These are phyloP conservation scores for Gambusia yucatana DNA, from an alignment of 2,797 vertebrate species.

Conservation along the genomic window DNA sequence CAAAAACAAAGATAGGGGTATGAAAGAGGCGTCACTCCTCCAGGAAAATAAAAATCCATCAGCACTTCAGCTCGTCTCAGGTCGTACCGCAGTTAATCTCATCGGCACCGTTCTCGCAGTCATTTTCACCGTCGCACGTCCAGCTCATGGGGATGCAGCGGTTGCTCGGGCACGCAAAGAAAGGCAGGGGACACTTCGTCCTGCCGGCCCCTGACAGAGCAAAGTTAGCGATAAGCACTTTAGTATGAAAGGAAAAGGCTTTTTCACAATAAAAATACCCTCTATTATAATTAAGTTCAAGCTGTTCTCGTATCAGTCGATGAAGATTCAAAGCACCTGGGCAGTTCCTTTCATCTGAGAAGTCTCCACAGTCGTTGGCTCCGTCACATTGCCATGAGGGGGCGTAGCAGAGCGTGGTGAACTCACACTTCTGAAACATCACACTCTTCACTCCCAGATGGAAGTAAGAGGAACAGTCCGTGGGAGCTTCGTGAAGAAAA, in stretches of 20 bases:
- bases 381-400: constrained; percentile 93
- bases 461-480: constrained; percentile 93
- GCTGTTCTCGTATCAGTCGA: not conserved
- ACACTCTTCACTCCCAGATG: constrained; percentile 92
- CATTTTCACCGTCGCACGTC: constrained; percentile 96
- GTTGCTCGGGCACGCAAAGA: constrained; percentile 93
- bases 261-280: no score
- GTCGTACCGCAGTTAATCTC: constrained; percentile 90
- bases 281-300: no score
- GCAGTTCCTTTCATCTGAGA: constrained; percentile 92
- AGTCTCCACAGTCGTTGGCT: constrained; percentile 96
- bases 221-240: constrained; percentile 10
- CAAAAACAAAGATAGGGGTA: constrained; percentile 32
- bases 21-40: constrained; percentile 7
- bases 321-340: constrained; percentile 73
- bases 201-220: constrained; percentile 82
- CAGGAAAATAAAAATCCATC: not conserved
- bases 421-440: constrained; percentile 93
- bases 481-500: constrained; percentile 81
- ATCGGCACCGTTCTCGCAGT: constrained; percentile 95
- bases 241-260: no score
- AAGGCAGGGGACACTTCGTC: constrained; percentile 84
- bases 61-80: not conserved
- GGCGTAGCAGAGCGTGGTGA: constrained; percentile 92
- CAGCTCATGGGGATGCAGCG: constrained; percentile 97